Evolutionary conservation across 2,797 vertebrate species (phyloP).

Genomic region (Alauda arvensis): DNA sequence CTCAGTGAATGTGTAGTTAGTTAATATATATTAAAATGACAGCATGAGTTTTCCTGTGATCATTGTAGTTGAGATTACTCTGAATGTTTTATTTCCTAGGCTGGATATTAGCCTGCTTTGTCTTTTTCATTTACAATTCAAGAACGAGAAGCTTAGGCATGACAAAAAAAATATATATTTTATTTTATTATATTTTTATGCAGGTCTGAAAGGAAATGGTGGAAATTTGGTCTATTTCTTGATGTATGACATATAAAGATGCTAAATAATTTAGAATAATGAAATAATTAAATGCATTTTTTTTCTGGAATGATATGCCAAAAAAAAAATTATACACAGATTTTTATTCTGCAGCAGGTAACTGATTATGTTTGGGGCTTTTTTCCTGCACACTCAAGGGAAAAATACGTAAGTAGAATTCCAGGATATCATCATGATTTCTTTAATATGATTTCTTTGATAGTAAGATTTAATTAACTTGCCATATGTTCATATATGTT

Average conservation of each 20-base stretch:
- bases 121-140: background rate
- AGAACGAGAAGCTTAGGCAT: background rate
- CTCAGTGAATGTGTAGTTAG: background rate
- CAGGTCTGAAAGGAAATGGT: background rate
- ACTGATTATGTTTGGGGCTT: accelerated
- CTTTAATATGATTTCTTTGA: background rate
- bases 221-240: background rate
- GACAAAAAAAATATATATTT: background rate
- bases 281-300: background rate
- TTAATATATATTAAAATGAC: background rate
- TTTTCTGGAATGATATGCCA: background rate
- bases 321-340: background rate
- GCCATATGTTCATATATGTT: background rate
- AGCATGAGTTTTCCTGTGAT: background rate
- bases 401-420: background rate
- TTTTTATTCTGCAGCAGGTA: background rate
- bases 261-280: background rate
- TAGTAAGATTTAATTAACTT: background rate
- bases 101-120: background rate
- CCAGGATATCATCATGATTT: background rate
- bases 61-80: background rate
- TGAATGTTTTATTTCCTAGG: background rate
- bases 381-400: background rate
- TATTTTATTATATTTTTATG: background rate
- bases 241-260: background rate